Evolutionary conservation across 1,140 invertebrate genomes (phyloP), one percentile per base, ranked within the genome.

Genomic region (Spodoptera litura): DNA sequence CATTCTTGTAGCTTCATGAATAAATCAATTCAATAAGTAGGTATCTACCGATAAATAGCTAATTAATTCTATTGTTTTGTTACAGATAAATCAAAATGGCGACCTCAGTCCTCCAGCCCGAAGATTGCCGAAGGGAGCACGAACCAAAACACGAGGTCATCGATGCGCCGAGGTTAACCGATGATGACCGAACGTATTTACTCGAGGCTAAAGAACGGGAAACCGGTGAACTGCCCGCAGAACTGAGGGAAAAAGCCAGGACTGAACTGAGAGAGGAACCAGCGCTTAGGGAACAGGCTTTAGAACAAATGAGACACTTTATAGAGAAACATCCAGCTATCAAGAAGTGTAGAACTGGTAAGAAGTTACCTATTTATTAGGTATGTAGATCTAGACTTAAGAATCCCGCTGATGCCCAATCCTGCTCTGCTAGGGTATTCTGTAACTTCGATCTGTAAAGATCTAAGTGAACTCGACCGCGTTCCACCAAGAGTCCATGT

Each of bases 271-370:
- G 97, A 51, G 97, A 98, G 91, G 97, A 97, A 83, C 96, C 97
- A 8, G 95, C 93, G 0, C 95, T 96, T 6, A 91, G 97, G n/a
- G 95, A 96, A 3, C 96, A 97, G 79, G 95, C 96, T 0, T 84
- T 98, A 80, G 89, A 95, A 27, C 97, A 97, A 87, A 96, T 98
- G 88, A 95, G 97, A 52, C 96, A 97, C 73, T 98, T 97, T 96
- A 97, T 98, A 61, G 88, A 94, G 3, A 97, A 97, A 87, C 97
- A 97, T 95, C 96, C 97, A 0, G 93, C 95, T 11, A 98, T 98
- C 44, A 97, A 96, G 81, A 96, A 95, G 80, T 98, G 97, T 89
- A 94, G 97, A 61, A 97, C 96, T 61, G 96, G 96, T 96, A 86
- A 95, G 93, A 27, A 13, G 12, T 13, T 15, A 15, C 11, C 13